Conservation (phyloP, 2,113 vertebrate species). For the Arothron firmamentum region DNA sequence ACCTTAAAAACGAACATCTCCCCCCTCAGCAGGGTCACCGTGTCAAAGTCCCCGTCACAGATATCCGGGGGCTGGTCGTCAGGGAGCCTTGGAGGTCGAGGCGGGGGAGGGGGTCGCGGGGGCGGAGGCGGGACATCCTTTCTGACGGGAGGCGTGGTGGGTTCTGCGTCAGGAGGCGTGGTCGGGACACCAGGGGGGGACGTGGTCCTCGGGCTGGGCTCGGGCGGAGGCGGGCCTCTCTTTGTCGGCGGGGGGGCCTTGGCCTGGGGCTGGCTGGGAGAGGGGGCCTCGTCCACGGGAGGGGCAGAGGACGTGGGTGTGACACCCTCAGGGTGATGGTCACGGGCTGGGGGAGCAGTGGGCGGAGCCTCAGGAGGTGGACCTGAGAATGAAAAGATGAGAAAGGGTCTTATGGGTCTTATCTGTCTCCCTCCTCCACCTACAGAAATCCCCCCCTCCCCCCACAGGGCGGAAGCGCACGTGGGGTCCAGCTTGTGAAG, state of each 20-base stretch:
- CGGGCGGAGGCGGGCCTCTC: conserved; percentile 64
- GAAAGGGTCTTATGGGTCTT: too few species aligned
- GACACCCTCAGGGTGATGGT: conserved; percentile 12
- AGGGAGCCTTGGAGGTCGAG: conserved; percentile 71
- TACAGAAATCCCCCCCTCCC: too few species aligned
- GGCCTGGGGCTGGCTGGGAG: conserved; percentile 33
- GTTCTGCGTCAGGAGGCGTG: conserved; percentile 19
- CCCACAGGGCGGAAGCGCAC: too few species aligned
- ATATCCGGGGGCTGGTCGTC: conserved; percentile 73
- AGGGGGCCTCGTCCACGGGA: conserved; percentile 13
- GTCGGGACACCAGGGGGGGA: conserved; percentile 27
- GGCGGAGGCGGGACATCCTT: conserved; percentile 39
- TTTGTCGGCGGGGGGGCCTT: conserved; percentile 51
- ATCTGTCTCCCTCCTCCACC: too few species aligned
- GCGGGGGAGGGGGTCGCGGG: conserved; percentile 59
- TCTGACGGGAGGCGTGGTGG: conserved; percentile 48
- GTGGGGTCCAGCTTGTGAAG: too few species aligned
- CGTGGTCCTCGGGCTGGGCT: conserved; percentile 62
- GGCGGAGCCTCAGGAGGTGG: conserved; percentile 56
- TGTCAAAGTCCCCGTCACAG: conserved; percentile 75
- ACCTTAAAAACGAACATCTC: conserved; percentile 82
- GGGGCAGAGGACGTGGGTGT: conserved; percentile 20
- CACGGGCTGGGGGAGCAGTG: conserved; percentile 30
- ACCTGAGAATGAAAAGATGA: conserved; percentile 50
- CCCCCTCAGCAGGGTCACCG: conserved; percentile 72